phyloP scores from a whole-genome alignment of 35 echinoderm and acorn worm species.

The Ptychodera flava region DNA sequence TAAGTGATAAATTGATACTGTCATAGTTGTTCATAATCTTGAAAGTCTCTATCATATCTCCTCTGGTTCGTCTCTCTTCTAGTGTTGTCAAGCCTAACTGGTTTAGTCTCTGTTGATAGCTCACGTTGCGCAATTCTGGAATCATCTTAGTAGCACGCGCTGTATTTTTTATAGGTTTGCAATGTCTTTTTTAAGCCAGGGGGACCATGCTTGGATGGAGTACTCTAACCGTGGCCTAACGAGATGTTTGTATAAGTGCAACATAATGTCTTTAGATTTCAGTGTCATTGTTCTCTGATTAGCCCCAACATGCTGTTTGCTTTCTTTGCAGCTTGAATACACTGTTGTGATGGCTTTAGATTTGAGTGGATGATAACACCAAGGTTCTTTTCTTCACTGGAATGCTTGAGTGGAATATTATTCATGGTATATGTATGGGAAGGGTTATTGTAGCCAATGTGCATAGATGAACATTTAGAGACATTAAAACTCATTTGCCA shows the following conservation, averaged over 20 bases:
- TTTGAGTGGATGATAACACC: too few species aligned
- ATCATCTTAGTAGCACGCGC: conserved; percentile 29
- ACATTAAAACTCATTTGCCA: conserved; percentile 49
- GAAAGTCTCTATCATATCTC: conserved; percentile 29
- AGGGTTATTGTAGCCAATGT: conserved; percentile 6
- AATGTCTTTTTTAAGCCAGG: conserved; percentile 19
- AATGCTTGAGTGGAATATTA: not conserved
- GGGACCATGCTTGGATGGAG: conserved; percentile 20
- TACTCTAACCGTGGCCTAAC: conserved; percentile 19
- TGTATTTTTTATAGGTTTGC: conserved; percentile 6
- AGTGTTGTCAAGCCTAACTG: conserved; percentile 7
- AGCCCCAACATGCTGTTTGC: too few species aligned
- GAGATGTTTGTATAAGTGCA: conserved; percentile 17
- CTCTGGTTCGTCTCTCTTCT: conserved; percentile 42
- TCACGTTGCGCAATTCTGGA: conserved; percentile 6
- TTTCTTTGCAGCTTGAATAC: too few species aligned
- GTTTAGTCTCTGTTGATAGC: conserved; percentile 20
- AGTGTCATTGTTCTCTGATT: not conserved
- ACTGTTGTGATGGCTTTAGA: too few species aligned
- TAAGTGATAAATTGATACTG: not conserved
- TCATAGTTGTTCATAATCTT: not conserved
- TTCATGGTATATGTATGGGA: not conserved
- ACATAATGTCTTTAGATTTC: too few species aligned
- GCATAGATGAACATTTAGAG: conserved; percentile 28
- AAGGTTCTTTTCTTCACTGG: too few species aligned